phyloP scores from a whole-genome alignment of 2,888 invertebrate genomes.

The Lottia gigantea region DNA sequence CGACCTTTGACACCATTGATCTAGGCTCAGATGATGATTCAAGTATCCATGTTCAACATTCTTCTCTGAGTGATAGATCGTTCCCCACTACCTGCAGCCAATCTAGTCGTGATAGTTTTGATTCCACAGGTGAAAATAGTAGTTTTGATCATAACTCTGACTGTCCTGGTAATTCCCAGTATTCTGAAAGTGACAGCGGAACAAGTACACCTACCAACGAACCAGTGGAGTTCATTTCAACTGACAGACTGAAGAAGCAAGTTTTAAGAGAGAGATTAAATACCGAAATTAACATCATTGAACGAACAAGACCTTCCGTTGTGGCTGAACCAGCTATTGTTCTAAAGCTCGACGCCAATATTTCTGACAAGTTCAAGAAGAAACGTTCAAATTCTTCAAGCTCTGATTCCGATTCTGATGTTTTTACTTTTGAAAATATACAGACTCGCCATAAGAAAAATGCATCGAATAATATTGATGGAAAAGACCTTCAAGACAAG shows the following conservation, averaged over 20 bases:
- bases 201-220: background rate
- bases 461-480: conserved; percentile 7
- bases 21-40: conserved; percentile 45
- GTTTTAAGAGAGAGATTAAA: background rate
- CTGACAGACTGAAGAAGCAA: background rate
- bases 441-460: conserved; percentile 8
- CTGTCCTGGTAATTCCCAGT: background rate
- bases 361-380: background rate
- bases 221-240: background rate
- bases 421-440: conserved; percentile 11
- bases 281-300: background rate
- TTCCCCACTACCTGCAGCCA: conserved; percentile 1
- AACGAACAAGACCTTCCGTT: background rate
- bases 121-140: background rate
- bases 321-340: background rate
- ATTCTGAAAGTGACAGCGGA: conserved; percentile 7
- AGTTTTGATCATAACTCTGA: background rate
- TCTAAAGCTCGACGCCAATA: background rate
- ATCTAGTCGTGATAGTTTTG: background rate
- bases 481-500: conserved; percentile 3
- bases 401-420: conserved; percentile 22
- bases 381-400: conserved; percentile 14
- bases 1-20: conserved; percentile 61
- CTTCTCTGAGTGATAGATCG: conserved; percentile 12
- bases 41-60: conserved; percentile 12